A percentile compares a stretch with the other conserved stretches of the same genome.
Evolutionary conservation across 2,888 invertebrate species (phyloP).

Genomic region (Napeogenes sylphis): DNA sequence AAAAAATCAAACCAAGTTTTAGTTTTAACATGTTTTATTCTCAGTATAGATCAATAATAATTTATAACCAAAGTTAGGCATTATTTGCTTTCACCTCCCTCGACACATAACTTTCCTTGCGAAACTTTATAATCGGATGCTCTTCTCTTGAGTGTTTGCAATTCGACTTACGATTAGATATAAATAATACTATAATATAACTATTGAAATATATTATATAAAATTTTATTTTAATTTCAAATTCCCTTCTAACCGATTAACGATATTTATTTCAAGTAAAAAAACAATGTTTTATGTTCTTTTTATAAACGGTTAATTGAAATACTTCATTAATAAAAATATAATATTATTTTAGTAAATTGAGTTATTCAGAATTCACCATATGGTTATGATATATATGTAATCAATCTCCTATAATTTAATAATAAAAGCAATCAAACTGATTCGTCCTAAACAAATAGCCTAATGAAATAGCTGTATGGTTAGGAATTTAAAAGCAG

Average conservation of each 20-base stretch:
- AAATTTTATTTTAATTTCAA: too few species aligned
- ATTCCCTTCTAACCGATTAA: too few species aligned
- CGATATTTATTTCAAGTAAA: too few species aligned
- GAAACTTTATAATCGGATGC: neutral
- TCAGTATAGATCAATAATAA: neutral
- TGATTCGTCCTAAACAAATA: neutral
- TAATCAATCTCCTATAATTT: neutral
- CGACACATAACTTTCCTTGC: neutral
- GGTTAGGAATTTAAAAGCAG: neutral
- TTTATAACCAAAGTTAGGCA: constrained; percentile 5
- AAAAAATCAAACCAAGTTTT: too few species aligned
- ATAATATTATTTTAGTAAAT: too few species aligned
- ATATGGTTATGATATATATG: neutral
- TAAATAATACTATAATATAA: neutral
- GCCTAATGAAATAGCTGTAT: neutral
- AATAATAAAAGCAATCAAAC: neutral
- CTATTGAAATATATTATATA: too few species aligned
- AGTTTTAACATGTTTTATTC: too few species aligned
- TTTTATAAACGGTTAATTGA: too few species aligned
- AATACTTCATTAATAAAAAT: too few species aligned
- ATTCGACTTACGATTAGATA: neutral
- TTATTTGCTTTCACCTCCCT: neutral
- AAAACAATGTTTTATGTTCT: too few species aligned
- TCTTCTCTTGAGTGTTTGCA: neutral
- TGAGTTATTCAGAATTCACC: neutral